Evolutionary conservation across 2,113 vertebrate species (phyloP).

Genomic region (Paramormyrops kingsleyae): DNA sequence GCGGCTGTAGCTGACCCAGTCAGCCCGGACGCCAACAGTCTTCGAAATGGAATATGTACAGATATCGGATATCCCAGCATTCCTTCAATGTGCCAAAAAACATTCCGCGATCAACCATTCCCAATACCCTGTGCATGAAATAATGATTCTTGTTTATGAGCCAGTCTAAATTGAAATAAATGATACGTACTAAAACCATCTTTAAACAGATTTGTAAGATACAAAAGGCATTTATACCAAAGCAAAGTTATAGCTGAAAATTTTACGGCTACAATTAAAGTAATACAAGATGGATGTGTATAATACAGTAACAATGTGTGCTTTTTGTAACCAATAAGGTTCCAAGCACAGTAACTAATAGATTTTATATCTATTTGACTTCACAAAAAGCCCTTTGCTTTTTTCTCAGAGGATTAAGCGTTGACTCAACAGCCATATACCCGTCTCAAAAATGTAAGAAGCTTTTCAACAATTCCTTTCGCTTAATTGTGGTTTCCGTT

Average conservation of each 20-base stretch:
- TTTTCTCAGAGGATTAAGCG: background rate
- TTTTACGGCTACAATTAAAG: background rate
- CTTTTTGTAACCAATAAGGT: background rate
- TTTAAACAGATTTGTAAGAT: background rate
- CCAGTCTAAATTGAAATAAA: background rate
- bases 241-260: background rate
- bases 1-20: background rate
- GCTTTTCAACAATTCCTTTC: constrained; percentile 6
- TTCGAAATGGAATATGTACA: background rate
- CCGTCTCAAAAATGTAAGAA: constrained; percentile 1
- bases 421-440: constrained; percentile 1
- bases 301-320: background rate
- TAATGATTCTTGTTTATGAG: background rate
- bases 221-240: background rate
- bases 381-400: background rate
- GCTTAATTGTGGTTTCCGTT: background rate
- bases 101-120: background rate
- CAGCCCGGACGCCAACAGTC: background rate
- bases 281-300: background rate
- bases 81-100: background rate
- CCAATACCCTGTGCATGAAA: background rate
- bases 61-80: constrained; percentile 1
- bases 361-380: background rate
- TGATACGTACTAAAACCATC: background rate
- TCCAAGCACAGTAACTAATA: background rate